These are phyloP conservation scores for Sabatieria punctata DNA, from an alignment of 2,888 invertebrate genomes.

Conservation along the genomic window DNA sequence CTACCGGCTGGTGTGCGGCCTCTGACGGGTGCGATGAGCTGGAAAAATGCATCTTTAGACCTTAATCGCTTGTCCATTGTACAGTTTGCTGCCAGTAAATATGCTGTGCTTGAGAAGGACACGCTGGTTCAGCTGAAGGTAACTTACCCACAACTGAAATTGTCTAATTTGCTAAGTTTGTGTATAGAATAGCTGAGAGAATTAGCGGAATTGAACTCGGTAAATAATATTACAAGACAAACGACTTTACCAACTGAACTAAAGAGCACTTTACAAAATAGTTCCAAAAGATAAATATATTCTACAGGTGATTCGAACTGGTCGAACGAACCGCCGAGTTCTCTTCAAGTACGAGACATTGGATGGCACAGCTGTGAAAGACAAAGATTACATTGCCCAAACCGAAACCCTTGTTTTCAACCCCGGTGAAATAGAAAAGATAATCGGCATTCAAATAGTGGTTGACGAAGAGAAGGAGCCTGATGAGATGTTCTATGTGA, in stretches of 20 bases:
- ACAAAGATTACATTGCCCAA: slow-evolving; percentile 40
- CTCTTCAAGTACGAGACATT: slow-evolving; percentile 40
- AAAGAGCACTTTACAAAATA: no score
- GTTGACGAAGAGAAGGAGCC: slow-evolving; percentile 44
- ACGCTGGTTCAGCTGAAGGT: slow-evolving; percentile 4
- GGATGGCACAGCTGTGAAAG: slow-evolving; percentile 41
- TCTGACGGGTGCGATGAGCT: no score
- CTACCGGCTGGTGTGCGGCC: no score
- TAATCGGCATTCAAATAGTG: slow-evolving; percentile 38
- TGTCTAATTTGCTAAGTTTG: no score
- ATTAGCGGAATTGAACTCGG: no score
- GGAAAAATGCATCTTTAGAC: no score
- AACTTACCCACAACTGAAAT: no score
- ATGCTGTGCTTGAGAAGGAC: slow-evolving; percentile 30
- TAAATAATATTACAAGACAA: no score
- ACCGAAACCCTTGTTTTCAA: slow-evolving; percentile 40
- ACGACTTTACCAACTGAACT: no score
- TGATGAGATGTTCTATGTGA: slow-evolving; percentile 44
- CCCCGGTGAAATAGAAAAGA: slow-evolving; percentile 37
- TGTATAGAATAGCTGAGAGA: no score
- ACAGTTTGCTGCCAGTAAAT: slow-evolving; percentile 32
- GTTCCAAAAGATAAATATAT: no score
- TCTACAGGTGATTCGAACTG: not conserved
- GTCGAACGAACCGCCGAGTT: not conserved
- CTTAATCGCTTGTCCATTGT: slow-evolving; percentile 24